phyloP scores from a whole-genome alignment of 2,113 vertebrate species.

The Gasterosteus aculeatus region DNA sequence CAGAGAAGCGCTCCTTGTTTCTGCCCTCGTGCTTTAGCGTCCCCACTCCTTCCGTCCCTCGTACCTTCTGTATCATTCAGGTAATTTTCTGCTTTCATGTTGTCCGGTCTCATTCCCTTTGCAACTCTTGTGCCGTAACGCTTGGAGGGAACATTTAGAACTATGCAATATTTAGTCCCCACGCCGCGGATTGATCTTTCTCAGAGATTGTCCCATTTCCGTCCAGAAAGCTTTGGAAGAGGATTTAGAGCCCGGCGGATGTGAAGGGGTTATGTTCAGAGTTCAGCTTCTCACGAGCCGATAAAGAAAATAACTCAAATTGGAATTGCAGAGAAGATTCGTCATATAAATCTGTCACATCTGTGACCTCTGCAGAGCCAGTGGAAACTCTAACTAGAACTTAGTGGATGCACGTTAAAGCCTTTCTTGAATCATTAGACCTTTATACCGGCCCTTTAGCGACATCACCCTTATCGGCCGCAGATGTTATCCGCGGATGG shows the following conservation, averaged over 20 bases:
- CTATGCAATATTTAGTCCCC: constrained; percentile 45
- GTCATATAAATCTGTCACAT: neutral
- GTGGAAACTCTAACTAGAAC: neutral
- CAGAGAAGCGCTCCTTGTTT: constrained; percentile 32
- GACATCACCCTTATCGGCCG: neutral
- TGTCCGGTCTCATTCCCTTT: constrained; percentile 42
- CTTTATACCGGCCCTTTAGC: neutral
- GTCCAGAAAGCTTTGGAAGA: constrained; percentile 41
- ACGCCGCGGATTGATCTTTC: constrained; percentile 40
- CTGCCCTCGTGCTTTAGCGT: constrained; percentile 29
- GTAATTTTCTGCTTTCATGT: constrained; percentile 46
- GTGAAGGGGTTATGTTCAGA: constrained; percentile 1
- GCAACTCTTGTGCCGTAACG: neutral
- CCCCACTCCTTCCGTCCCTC: neutral
- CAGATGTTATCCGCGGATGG: neutral
- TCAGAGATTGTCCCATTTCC: constrained; percentile 33
- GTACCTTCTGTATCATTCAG: constrained; percentile 41
- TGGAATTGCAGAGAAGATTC: constrained; percentile 16
- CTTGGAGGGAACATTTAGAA: constrained; percentile 45
- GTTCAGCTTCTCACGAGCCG: constrained; percentile 17
- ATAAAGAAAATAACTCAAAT: constrained; percentile 7
- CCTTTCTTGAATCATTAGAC: neutral
- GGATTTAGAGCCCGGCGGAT: constrained; percentile 16
- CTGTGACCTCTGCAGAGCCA: neutral
- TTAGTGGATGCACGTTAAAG: too few relatives aligned